phyloP scores from a whole-genome alignment of 1,140 invertebrate species.

The Vollenhovia emeryi region DNA sequence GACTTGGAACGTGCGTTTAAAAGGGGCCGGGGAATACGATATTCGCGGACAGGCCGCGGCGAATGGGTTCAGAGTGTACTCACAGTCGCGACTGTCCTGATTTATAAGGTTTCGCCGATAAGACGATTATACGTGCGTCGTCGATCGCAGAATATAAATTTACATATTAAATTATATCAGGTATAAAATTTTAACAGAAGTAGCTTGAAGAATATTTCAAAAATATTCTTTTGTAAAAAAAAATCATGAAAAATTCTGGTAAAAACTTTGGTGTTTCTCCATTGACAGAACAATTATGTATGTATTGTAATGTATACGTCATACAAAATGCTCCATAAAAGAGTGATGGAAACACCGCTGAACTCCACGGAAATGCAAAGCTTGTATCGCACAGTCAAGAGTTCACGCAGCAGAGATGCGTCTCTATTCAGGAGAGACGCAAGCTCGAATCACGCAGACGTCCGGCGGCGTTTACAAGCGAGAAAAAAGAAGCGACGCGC shows the following conservation, averaged over 20 bases:
- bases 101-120: constrained; percentile 4
- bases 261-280: background rate
- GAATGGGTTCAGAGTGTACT: constrained; percentile 20
- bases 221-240: background rate
- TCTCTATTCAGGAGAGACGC: background rate
- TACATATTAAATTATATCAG: background rate
- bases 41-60: background rate
- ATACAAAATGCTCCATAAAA: background rate
- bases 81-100: background rate
- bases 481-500: background rate
- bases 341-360: background rate
- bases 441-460: constrained; percentile 15
- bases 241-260: background rate
- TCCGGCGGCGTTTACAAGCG: background rate
- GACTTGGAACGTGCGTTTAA: constrained; percentile 67
- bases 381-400: background rate
- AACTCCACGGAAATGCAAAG: background rate
- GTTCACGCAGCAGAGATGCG: constrained; percentile 5
- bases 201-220: background rate
- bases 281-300: background rate
- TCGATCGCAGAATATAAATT: background rate
- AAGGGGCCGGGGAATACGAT: constrained; percentile 57
- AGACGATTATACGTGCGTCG: background rate
- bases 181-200: background rate
- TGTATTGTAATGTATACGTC: background rate